A percentile compares a stretch with the other conserved stretches of the same genome.
Evolutionary conservation across 2,113 vertebrate species (phyloP).

Genomic region (Ginglymostoma cirratum): DNA sequence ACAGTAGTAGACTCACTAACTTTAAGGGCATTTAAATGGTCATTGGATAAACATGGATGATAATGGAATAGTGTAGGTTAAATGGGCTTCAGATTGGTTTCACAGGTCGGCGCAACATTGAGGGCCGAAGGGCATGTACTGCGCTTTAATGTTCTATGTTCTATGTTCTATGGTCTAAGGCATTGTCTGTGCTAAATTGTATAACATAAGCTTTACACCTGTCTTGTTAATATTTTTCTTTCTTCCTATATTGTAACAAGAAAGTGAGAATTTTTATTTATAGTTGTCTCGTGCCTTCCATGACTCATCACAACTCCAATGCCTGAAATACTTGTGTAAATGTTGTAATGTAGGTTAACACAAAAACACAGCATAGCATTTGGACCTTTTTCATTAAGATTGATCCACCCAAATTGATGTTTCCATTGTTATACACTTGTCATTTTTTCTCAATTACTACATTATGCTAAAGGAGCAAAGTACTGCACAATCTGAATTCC

Average conservation of each 20-base stretch:
- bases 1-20: too few relatives aligned
- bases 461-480: background rate
- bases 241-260: background rate
- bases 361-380: background rate
- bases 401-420: background rate
- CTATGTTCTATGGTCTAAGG: too few relatives aligned
- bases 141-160: too few relatives aligned
- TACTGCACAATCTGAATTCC: background rate
- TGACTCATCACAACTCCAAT: background rate
- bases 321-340: background rate
- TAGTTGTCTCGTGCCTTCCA: background rate
- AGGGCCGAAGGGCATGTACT: too few relatives aligned
- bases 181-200: background rate
- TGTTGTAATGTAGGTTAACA: background rate
- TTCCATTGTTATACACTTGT: background rate
- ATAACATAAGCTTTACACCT: too few relatives aligned
- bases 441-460: background rate
- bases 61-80: too few relatives aligned
- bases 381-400: background rate
- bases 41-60: too few relatives aligned
- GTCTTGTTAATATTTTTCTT: background rate
- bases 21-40: too few relatives aligned
- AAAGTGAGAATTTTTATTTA: background rate
- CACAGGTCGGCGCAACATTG: too few relatives aligned
- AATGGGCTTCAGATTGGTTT: too few relatives aligned